Percentiles rank a stretch among this genome's conserved stretches.
Conservation (phyloP, 1,140 invertebrate genomes). For the Musca domestica region DNA sequence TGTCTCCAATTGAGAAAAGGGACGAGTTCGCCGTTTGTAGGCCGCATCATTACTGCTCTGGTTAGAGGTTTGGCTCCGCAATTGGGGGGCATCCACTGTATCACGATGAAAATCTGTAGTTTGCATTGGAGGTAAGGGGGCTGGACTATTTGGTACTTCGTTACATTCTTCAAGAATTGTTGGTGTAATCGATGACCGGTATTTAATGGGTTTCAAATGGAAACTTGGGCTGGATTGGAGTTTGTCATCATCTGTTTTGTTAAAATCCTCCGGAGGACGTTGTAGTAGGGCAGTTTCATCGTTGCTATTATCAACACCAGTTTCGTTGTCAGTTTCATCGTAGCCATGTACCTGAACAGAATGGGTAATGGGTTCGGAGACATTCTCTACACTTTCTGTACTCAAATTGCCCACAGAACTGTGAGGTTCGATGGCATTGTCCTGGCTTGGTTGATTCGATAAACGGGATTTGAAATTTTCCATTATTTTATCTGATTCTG, state of each 20-base stretch:
- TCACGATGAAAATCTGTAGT: constrained; percentile 24
- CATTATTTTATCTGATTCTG: constrained; percentile 49
- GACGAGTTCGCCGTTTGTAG: constrained; percentile 34
- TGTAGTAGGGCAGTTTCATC: constrained; percentile 36
- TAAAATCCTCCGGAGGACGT: constrained; percentile 30
- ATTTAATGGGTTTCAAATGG: constrained; percentile 19
- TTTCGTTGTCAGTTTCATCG: constrained; percentile 48
- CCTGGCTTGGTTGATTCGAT: background rate
- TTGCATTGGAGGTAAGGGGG: constrained; percentile 37
- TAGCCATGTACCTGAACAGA: constrained; percentile 31
- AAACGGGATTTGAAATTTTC: constrained; percentile 33
- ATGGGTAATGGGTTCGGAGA: constrained; percentile 25
- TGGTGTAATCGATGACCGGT: constrained; percentile 28
- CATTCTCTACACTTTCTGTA: background rate
- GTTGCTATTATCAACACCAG: constrained; percentile 28
- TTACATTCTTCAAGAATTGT: constrained; percentile 42
- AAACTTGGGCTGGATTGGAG: constrained; percentile 28
- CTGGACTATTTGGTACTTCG: constrained; percentile 39
- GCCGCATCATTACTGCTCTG: constrained; percentile 30
- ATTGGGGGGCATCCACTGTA: constrained; percentile 29
- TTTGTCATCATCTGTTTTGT: constrained; percentile 48
- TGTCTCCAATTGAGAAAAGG: constrained; percentile 43
- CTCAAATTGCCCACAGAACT: background rate
- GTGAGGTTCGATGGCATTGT: background rate
- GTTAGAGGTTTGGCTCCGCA: constrained; percentile 35